Base-by-base conservation (phyloP, 1,140 invertebrate genomes). In the Drosophila aff. region DNA sequence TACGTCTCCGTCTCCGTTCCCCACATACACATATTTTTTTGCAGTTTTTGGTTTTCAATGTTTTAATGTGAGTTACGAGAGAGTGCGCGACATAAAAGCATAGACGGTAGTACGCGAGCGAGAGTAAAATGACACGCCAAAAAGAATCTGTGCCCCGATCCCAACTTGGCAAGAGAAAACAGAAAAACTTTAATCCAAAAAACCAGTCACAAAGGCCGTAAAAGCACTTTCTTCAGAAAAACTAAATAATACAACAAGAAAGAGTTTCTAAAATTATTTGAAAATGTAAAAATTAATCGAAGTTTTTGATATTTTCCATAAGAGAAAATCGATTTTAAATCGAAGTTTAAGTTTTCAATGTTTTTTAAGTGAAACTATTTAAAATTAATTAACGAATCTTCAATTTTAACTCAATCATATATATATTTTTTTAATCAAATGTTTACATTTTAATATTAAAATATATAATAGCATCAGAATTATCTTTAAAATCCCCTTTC, bases 31-130 rank as follows among this genome's bases (percentile, higher is more conserved):
- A 59, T 43, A 38, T 78, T 67, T 79, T 79, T 46, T 82, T 72
- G 52, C 72, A 74, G 76, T 75, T 82, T 63, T 79, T 55, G 15
- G 36, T 69, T 79, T 69, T 80, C 28, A 81, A 81, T 81, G 79
- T 77, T 77, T 72, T 81, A 55, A 81, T 81, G 79, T 81, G 79
- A 81, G 79, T 81, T 61, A 40, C 44, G 43, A 57, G 50, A 76
- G 60, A 76, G 72, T 63, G 61, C 61, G 71, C 43, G 62, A 31
- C 36, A 41, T 65, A 59, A 52, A 52, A 26, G 62, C 36, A 59
- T 31, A 43, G 44, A 31, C 41, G 49, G 47, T 43, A 40, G 33
- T 23, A 23, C 47, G 16, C 31, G 33, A 38, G 43, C 53, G 33
- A 59, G 26, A 71, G 21, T 33, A 62, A 53, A 61, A 55, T 36